phyloP scores from a whole-genome alignment of 2,888 invertebrate genomes.

The Eupithecia abbreviata region DNA sequence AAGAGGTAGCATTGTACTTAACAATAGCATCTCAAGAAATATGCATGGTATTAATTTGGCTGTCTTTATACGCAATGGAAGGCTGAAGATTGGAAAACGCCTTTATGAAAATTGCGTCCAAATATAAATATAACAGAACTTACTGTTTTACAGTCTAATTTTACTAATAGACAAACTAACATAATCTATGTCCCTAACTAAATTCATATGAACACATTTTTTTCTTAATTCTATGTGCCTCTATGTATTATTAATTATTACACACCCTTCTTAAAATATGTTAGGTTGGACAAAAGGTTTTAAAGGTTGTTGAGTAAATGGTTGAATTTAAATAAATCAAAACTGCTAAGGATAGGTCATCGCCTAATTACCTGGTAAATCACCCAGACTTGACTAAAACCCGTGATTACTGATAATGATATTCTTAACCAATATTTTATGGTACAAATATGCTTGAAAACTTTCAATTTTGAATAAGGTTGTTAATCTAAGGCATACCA shows the following conservation, averaged over 20 bases:
- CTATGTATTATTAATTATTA: slow-evolving; percentile 52
- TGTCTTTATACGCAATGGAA: slow-evolving; percentile 46
- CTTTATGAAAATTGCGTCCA: slow-evolving; percentile 45
- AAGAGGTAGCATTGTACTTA: slow-evolving; percentile 40
- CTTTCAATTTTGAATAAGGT: not conserved
- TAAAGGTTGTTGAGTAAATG: slow-evolving; percentile 2
- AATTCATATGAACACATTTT: slow-evolving; percentile 83
- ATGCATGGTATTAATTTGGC: slow-evolving; percentile 44
- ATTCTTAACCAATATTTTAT: not conserved
- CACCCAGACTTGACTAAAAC: not conserved
- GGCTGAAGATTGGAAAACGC: slow-evolving; percentile 41
- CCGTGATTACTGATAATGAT: not conserved
- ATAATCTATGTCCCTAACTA: slow-evolving; percentile 74
- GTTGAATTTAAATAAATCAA: not conserved
- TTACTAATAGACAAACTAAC: slow-evolving; percentile 70
- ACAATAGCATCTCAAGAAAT: slow-evolving; percentile 40
- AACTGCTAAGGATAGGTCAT: not conserved
- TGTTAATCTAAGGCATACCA: not conserved
- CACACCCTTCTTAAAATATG: slow-evolving; percentile 68
- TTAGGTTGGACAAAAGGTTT: slow-evolving; percentile 9
- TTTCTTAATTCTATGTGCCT: slow-evolving; percentile 77
- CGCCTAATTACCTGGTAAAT: not conserved
- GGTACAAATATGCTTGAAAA: not conserved
- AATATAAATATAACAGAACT: slow-evolving; percentile 55
- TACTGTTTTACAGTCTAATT: slow-evolving; percentile 79